These are phyloP conservation scores for Peromyscus californicus DNA, from an alignment of 2,113 vertebrate genomes.

Conservation along the genomic window DNA sequence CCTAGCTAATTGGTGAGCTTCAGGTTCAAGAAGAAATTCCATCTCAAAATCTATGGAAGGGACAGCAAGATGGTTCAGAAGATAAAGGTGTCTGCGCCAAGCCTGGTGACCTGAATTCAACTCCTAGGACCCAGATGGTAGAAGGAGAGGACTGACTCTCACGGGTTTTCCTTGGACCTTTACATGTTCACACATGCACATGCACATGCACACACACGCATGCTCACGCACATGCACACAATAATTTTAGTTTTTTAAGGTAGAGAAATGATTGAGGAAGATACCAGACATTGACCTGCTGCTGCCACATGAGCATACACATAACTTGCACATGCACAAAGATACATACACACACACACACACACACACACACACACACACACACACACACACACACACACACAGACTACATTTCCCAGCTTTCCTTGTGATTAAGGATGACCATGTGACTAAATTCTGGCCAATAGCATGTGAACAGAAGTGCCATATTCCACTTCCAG, in stretches of 20 bases:
- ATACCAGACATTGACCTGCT: neutral
- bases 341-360: neutral
- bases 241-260: neutral
- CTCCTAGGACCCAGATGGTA: neutral
- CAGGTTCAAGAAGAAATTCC: neutral
- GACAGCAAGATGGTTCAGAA: neutral
- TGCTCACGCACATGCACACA: neutral
- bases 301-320: neutral
- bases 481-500: neutral
- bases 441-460: neutral
- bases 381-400: neutral
- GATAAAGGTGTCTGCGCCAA: neutral
- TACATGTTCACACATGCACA: neutral
- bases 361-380: neutral
- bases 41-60: neutral
- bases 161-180: neutral
- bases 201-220: neutral
- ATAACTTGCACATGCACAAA: neutral
- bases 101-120: neutral
- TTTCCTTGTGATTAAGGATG: neutral
- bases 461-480: neutral
- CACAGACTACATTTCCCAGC: conserved; percentile 58
- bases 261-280: neutral
- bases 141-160: neutral
- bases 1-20: neutral